phyloP scores from a whole-genome alignment of 2,113 vertebrate genomes.

The Halcyon malimbica region DNA sequence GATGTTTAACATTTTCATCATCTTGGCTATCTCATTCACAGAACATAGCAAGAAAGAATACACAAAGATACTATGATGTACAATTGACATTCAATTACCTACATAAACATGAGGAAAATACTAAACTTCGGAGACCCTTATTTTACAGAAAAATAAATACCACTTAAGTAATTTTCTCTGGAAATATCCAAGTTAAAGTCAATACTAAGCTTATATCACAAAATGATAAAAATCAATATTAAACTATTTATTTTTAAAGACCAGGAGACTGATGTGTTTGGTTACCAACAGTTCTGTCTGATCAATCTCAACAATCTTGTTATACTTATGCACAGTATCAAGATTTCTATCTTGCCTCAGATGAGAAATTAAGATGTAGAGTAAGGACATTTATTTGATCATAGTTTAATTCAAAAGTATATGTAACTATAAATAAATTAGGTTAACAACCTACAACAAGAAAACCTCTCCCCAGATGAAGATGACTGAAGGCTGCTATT shows the following conservation, averaged over 20 bases:
- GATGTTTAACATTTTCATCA: neutral
- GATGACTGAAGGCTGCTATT: neutral
- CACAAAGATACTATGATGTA: neutral
- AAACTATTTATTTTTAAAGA: neutral
- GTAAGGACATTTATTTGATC: neutral
- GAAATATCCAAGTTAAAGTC: slow-evolving; percentile 38
- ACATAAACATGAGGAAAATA: neutral
- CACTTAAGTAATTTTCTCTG: neutral
- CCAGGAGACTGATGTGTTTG: neutral
- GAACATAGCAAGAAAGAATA: neutral
- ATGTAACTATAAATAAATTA: neutral
- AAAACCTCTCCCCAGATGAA: neutral
- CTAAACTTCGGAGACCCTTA: neutral
- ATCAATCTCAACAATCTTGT: neutral
- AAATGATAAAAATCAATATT: neutral
- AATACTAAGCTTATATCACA: neutral
- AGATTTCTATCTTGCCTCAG: neutral
- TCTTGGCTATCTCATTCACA: neutral
- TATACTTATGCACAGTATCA: neutral
- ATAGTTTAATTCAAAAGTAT: neutral
- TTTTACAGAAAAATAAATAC: neutral
- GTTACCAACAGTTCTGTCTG: neutral
- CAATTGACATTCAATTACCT: neutral
- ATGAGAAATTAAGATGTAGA: neutral
- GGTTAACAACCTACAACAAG: neutral